Evolutionary conservation across 1,140 invertebrate genomes (phyloP), one percentile per base, ranked within the genome.

Genomic region (Orussus abietinus): DNA sequence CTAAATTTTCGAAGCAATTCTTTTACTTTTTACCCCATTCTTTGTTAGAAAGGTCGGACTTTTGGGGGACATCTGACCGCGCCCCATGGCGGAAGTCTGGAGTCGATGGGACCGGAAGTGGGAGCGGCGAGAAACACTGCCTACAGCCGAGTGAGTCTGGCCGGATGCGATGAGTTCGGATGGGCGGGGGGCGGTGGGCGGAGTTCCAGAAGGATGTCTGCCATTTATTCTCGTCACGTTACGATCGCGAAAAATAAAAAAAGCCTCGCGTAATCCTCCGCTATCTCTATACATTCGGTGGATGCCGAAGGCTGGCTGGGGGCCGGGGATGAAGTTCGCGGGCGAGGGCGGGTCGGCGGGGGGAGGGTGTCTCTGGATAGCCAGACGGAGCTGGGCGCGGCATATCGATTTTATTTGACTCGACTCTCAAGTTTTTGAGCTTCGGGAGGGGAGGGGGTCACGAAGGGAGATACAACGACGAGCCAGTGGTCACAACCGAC

Each of bases 381-480:
- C 48, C 45, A 46, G 13, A 30, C 39, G 51, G 42, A 55, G 38
- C 42, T 55, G 49, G 51, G 57, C 51, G 56, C 57, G 50, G 56
- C 58, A 59, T 66, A 68, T 71, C 63, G 66, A 71, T 71, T 71
- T 69, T 68, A 66, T 69, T 71, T 66, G 48, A 57, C 58, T 57
- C 52, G 44, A 43, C 30, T 29, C 38, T 14, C 29, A 12, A 34
- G 43, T 34, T 13, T 6, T 32, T 18, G 43, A 22, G 45, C n/a
- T n/a, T 45, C 47, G 47, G 54, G 42, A 37, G 49, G 53, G 53
- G 58, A 52, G 54, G 36, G 47, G 60, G 51, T 60, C 62, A 50
- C 42, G 44, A 26, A 35, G 11, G n/a, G 22, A 21, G 45, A 12
- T 6, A 21, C 22, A n/a, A n/a, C 6, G 22, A 6, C n/a, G 22